Base-by-base conservation (phyloP, 2,888 invertebrate genomes). In the Blastobasis adustella region DNA sequence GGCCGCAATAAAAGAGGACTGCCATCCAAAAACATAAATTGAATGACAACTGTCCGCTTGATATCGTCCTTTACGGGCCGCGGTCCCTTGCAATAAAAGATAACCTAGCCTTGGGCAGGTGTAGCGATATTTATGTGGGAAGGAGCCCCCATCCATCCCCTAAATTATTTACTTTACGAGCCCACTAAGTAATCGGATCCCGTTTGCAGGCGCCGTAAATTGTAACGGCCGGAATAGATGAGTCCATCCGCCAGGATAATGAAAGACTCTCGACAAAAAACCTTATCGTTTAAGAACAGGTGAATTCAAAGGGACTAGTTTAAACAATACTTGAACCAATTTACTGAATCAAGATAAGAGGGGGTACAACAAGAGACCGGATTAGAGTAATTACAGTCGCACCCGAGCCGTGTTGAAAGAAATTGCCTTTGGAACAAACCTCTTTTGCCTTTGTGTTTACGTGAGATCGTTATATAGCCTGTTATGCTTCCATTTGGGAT, bases 161-260 rank as follows among this genome's bases (percentile, higher is more conserved):
- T 78, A 82, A 79, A 82, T 82, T 76, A 78, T 80, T 79, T 79
- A 79, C 79, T 84, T 83, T 80, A 83, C 79, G 81, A 79, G 58
- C 66, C 71, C 65, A 71, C 67, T 76, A 81, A 82, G 80, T 82
- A 79, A 79, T 77, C 78, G 75, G 67, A 73, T 69, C 69, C 69
- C 69, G 71, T 76, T 69, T 23, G 23, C 23, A 23, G 23, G 23
- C 23, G 56, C 69, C 73, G 69, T 80, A 79, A 82, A 79, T 72
- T 73, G 63, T 70, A 69, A 72, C 66, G 62, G 66, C 66, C 65
- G 65, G 67, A 73, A 73, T 73, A 75, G 69, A 72, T 63, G 68
- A 64, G 62, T 63, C 52, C 58, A 55, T 50, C 58, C 59, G 65
- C 63, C 63, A 66, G 61, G 58, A 71, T 69, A 69, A 73, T 71